Percentiles rank a stretch among this genome's conserved stretches.
Conservation (phyloP, 2,113 vertebrate species). For the Tragelaphus buxtoni region DNA sequence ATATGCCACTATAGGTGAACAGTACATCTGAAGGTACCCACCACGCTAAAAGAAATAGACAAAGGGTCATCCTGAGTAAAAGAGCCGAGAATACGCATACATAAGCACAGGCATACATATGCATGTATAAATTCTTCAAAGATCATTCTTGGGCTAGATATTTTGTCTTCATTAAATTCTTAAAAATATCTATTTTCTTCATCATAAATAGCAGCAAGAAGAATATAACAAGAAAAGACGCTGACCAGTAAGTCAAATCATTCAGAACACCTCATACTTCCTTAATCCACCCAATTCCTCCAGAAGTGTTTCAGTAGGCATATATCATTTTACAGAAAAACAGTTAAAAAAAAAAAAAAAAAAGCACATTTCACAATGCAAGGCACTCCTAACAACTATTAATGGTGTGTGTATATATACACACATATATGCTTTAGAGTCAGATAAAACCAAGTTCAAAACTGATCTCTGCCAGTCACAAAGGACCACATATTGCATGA, state of each 20-base stretch:
- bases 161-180: not conserved
- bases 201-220: not conserved
- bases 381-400: not conserved
- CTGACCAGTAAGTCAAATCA: not conserved
- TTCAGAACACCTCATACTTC: not conserved
- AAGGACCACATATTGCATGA: not conserved
- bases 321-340: constrained; percentile 9
- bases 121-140: not conserved
- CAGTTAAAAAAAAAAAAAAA: not conserved
- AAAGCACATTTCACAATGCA: not conserved
- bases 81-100: not conserved
- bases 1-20: not conserved
- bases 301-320: not conserved
- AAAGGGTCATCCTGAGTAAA: not conserved
- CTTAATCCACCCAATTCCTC: not conserved
- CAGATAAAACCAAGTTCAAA: constrained; percentile 7
- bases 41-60: not conserved
- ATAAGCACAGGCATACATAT: not conserved
- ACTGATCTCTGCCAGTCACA: not conserved
- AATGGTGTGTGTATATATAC: not conserved
- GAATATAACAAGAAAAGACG: not conserved
- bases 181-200: constrained; percentile 7
- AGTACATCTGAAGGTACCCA: not conserved
- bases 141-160: not conserved
- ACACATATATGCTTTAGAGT: not conserved